Conservation (phyloP, 2,888 invertebrate genomes). For the Callosobruchus maculatus region DNA sequence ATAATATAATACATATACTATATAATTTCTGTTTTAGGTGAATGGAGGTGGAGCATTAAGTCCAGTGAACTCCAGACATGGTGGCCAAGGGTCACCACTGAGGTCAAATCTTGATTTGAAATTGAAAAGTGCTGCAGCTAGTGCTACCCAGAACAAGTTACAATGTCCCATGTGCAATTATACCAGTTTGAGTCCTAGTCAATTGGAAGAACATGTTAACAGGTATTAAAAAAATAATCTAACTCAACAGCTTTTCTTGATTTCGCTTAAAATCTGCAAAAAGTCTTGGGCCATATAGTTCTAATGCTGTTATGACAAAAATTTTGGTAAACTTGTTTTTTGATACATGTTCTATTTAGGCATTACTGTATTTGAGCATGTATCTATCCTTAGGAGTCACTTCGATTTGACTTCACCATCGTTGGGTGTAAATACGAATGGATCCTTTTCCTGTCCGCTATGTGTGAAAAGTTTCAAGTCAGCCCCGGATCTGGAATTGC, state of each 20-base stretch:
- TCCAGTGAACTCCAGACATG: slow-evolving; percentile 48
- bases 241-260: too few species aligned
- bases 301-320: too few species aligned
- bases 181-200: slow-evolving; percentile 67
- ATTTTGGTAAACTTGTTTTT: too few species aligned
- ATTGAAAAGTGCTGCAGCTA: slow-evolving; percentile 58
- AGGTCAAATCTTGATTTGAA: slow-evolving; percentile 68
- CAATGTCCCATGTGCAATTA: slow-evolving; percentile 77
- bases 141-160: slow-evolving; percentile 22
- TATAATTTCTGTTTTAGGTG: slow-evolving; percentile 23
- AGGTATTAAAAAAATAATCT: slow-evolving; percentile 31
- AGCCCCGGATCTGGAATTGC: slow-evolving; percentile 76
- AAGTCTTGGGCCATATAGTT: too few species aligned
- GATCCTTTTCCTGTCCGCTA: slow-evolving; percentile 70
- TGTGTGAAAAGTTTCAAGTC: slow-evolving; percentile 70
- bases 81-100: slow-evolving; percentile 71
- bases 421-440: slow-evolving; percentile 52
- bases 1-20: too few species aligned
- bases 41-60: slow-evolving; percentile 46
- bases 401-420: slow-evolving; percentile 79
- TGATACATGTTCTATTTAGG: too few species aligned
- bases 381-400: slow-evolving; percentile 57
- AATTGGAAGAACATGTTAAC: slow-evolving; percentile 80
- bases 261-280: too few species aligned
- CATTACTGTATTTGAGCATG: too few species aligned